Base-by-base conservation (phyloP, 30 jellyfish, hydroid and myxozoan species). In the Rhopilema esculentum region DNA sequence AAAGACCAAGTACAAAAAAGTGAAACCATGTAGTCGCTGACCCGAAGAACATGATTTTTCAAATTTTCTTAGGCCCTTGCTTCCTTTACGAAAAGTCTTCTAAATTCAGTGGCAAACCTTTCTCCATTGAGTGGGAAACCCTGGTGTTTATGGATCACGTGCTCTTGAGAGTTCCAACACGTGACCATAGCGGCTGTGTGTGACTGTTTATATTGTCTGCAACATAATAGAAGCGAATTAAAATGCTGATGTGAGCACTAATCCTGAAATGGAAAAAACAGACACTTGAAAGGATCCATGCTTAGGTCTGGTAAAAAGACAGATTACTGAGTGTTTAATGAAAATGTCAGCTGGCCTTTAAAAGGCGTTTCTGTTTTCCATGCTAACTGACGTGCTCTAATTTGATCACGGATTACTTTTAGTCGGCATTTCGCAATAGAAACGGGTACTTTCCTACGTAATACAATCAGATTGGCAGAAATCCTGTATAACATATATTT, bases 361-460 rank as follows among this genome's bases (percentile, higher is more conserved):
- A 40, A 40, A 40, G 57, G 12, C 57, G 9, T 40, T 12, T 40
- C 57, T 40, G 57, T 40, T 40, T 40, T 40, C n/a, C 57, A 40
- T 40, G 12, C 57, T 12, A 40, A 40, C 57, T 40, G 57, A 40
- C 12, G 57, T 40, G 6, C 57, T 40, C 57, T 40, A 40, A 40
- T 73, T 33, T 32, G 17, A 17, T 16, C 21, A 29, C 33, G 22
- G 70, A 73, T 73, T 73, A 40, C 48, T 22, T 73, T 73, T 48
- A 17, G 88, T 26, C 65, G 29, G 32, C 15, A 78, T 28, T 32
- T 80, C 68, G 90, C 90, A 80, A 80, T 80, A 80, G 90, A 80
- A 80, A 63, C 31, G 80, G 40, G 72, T 80, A 61, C 33, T 51
- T 66, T 80, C 68, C 90, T 29, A 74, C 72, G 49, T 30, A 66